phyloP scores from a whole-genome alignment of 2,888 invertebrate genomes.

The Ornithoptera priamus region DNA sequence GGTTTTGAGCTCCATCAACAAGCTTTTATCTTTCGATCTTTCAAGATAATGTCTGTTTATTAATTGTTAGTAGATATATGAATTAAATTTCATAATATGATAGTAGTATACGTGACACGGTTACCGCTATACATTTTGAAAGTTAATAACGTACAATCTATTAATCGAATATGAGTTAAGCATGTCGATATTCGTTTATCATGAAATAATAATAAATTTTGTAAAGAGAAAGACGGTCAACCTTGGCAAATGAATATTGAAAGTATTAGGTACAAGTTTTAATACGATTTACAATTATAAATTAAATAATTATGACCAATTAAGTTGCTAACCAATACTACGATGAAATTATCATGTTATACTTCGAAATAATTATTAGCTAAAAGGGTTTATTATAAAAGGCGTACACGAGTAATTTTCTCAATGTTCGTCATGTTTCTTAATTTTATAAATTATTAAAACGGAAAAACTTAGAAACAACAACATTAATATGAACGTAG shows the following conservation, averaged over 20 bases:
- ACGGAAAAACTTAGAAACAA: no score
- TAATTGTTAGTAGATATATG: neutral
- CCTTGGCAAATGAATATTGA: neutral
- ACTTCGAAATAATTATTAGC: no score
- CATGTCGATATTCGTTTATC: neutral
- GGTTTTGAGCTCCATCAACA: constrained; percentile 4
- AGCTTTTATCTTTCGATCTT: neutral
- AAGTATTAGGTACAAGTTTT: neutral
- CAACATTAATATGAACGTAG: no score
- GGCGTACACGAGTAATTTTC: no score
- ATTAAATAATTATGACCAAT: neutral
- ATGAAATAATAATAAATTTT: constrained; percentile 2
- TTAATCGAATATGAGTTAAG: neutral
- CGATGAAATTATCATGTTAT: no score
- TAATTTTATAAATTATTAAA: no score
- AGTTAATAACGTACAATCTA: constrained; percentile 8
- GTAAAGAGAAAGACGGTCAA: neutral
- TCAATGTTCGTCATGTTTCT: no score
- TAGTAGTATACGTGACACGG: neutral
- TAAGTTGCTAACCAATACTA: neutral
- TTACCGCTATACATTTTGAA: constrained; percentile 6
- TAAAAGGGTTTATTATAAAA: no score
- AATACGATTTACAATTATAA: neutral
- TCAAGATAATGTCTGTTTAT: neutral
- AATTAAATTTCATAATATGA: constrained; percentile 1